These are phyloP conservation scores for Aphidoletes aphidimyza DNA, from an alignment of 2,888 invertebrate species.

Conservation along the genomic window DNA sequence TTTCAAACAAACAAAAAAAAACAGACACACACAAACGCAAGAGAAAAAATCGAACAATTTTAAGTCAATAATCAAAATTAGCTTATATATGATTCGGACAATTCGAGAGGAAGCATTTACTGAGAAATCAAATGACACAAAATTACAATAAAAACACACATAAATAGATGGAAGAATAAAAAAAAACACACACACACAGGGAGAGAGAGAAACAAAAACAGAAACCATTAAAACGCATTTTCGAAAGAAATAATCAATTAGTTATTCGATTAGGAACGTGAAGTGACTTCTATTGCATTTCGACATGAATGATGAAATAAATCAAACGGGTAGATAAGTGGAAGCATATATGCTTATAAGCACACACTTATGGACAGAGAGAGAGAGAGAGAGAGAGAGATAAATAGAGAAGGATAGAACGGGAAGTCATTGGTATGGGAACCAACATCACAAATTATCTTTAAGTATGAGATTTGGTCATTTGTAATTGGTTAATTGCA, in stretches of 20 bases:
- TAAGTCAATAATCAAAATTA: conserved; percentile 50
- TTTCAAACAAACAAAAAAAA: too few species aligned
- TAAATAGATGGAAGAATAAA: neutral
- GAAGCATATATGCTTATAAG: too few species aligned
- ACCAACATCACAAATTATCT: conserved; percentile 25
- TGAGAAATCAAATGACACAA: neutral
- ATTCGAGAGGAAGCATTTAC: conserved; percentile 29
- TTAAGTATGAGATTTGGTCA: too few species aligned
- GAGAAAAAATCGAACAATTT: neutral
- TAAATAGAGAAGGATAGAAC: neutral
- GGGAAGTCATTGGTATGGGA: neutral
- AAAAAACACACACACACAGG: neutral
- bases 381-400: neutral
- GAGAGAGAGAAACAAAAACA: neutral
- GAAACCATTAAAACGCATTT: neutral
- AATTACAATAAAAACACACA: neutral
- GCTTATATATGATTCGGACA: conserved; percentile 26
- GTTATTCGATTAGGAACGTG: conserved; percentile 37
- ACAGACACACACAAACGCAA: too few species aligned
- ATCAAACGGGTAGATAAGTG: neutral
- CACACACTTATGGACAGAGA: neutral
- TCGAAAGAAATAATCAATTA: conserved; percentile 45
- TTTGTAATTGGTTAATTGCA: conserved; percentile 48
- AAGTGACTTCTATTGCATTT: conserved; percentile 7
- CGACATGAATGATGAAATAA: neutral